Base-by-base conservation (phyloP, 2,888 invertebrate genomes). In the Dascillus cervinus region DNA sequence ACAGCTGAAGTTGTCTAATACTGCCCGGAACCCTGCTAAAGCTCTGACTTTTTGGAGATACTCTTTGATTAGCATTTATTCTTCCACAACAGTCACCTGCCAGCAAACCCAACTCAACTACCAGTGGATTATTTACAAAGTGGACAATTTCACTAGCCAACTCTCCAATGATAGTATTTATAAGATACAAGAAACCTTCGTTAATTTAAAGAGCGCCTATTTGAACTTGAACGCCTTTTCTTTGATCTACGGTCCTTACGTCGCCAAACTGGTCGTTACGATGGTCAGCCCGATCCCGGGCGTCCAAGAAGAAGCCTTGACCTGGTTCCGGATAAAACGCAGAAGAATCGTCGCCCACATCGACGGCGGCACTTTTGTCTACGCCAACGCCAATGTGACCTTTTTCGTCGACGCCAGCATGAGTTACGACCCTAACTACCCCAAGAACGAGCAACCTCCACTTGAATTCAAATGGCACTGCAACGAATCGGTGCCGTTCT, bases 401-500 rank as follows among this genome's bases (percentile, higher is more conserved):
- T 32, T 32, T 32, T 22, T 10, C 21, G 11, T 32, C 11, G 26
- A 32, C n/a, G 32, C 32, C 3, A 22, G 15, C 14, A 6, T 32
- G 8, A 22, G 26, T 1, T 32, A 26, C 22, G 26, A 32, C 15
- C 32, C 32, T 3, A 32, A 32, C 22, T 32, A 22, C 13, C 6
- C 3, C 3, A 14, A 9, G 2, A 8, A n/a, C n/a, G 6, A 12
- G 3, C 32, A 32, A 5, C 32, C 32, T 8, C 3, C 8, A 2
- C 2, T 32, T 3, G 11, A 8, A 13, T 32, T 26, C 6, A 11
- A 12, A 13, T 32, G 32, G 32, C 15, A 11, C 3, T 32, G 32
- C 9, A 3, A 2, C 2, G 26, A 26, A 6, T 1, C 3, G n/a
- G 13, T n/a, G 5, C 2, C 5, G 3, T 32, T 32, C 22, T 32